Conservation (phyloP, 2,113 vertebrate genomes). For the Piprites chloris region DNA sequence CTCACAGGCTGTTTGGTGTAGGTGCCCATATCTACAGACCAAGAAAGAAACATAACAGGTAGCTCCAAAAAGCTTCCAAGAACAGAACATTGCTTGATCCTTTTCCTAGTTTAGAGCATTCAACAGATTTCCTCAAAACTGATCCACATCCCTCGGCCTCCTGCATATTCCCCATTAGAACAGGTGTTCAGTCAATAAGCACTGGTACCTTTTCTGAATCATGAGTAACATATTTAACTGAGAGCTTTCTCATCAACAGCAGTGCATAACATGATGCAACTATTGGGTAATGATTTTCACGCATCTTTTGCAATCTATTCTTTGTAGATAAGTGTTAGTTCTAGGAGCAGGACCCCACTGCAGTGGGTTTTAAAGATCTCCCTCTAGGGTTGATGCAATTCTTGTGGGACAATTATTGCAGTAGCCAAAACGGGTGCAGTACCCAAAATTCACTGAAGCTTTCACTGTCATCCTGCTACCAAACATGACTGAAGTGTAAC, state of each 20-base stretch:
- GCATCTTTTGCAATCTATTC: neutral
- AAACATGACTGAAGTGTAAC: neutral
- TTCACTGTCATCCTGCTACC: neutral
- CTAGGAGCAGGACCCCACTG: neutral
- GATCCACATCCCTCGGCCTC: neutral
- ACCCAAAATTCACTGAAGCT: neutral
- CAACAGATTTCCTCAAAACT: neutral
- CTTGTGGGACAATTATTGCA: accelerated
- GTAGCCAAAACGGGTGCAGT: neutral
- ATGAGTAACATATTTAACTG: neutral
- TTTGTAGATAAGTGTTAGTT: neutral
- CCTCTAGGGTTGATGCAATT: neutral
- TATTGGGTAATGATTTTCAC: neutral
- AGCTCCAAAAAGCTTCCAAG: neutral
- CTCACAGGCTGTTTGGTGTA: neutral
- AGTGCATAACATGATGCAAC: no score
- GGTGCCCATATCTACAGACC: neutral
- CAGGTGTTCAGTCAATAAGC: neutral
- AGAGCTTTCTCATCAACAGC: neutral
- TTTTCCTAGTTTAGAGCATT: neutral
- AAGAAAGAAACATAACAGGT: neutral
- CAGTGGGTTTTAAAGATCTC: neutral
- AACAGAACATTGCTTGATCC: neutral
- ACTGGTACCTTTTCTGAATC: neutral
- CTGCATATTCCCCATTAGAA: neutral